Percentiles rank a stretch among this genome's conserved stretches.
phyloP scores from a whole-genome alignment of 2,113 vertebrate genomes.

The Gasterosteus nipponicus region DNA sequence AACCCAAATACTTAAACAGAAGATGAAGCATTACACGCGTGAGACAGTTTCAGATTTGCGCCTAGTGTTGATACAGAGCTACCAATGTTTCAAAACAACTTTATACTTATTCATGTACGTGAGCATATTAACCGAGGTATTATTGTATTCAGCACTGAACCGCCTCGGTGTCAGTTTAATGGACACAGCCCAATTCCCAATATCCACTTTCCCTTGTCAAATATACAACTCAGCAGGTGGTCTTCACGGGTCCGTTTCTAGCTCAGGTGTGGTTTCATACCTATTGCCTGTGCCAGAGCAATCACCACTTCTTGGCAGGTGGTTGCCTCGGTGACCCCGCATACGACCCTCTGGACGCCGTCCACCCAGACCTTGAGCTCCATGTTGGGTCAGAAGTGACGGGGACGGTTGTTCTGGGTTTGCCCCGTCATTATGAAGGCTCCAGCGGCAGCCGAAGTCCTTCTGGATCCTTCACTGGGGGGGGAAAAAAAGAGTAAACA shows the following conservation, averaged over 20 bases:
- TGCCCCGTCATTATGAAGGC: conserved; percentile 72
- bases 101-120: background rate
- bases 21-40: background rate
- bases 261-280: conserved; percentile 67
- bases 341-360: conserved; percentile 96
- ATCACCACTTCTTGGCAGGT: conserved; percentile 99
- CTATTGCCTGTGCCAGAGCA: conserved; percentile 97
- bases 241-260: background rate
- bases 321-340: conserved; percentile 96
- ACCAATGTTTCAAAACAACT: background rate
- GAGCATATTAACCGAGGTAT: background rate
- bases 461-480: conserved; percentile 55
- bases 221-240: background rate
- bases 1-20: background rate
- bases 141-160: background rate
- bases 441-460: conserved; percentile 46
- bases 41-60: background rate
- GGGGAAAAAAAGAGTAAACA: conserved; percentile 64
- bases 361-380: conserved; percentile 99
- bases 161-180: background rate
- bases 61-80: background rate
- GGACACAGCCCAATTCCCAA: background rate
- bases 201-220: background rate
- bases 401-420: conserved; percentile 44
- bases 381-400: conserved; percentile 85